These are phyloP conservation scores for Toxonevra muliebris DNA, from an alignment of 2,888 invertebrate genomes.

Conservation along the genomic window DNA sequence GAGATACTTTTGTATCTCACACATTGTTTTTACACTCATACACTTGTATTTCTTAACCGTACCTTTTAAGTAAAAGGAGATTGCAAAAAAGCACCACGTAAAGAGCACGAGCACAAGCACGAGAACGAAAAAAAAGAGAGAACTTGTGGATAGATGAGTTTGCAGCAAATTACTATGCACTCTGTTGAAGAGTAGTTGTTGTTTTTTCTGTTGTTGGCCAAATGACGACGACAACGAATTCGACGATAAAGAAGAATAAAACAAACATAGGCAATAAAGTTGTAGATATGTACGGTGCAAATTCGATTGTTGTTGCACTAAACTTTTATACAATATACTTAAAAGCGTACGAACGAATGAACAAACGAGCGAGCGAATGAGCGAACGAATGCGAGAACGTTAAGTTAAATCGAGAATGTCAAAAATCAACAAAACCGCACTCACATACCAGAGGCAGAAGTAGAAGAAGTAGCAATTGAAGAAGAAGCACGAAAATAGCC, in stretches of 20 bases:
- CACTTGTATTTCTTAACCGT: no score
- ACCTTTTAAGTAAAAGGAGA: no score
- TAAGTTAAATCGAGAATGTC: background rate
- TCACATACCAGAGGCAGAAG: background rate
- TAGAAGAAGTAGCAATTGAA: background rate
- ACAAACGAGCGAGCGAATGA: background rate
- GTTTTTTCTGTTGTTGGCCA: no score
- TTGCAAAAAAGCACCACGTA: no score
- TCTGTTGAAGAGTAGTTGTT: no score
- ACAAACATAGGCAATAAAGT: background rate
- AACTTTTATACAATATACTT: conserved; percentile 2
- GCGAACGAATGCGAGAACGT: background rate
- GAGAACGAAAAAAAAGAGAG: no score
- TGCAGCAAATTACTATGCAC: no score
- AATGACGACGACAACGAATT: no score
- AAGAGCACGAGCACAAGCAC: no score
- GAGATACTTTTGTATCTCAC: no score
- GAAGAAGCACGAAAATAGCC: background rate
- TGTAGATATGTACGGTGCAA: background rate
- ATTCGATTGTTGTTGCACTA: conserved; percentile 1
- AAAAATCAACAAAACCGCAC: conserved; percentile 15
- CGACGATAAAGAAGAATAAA: background rate
- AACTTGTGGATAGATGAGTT: no score
- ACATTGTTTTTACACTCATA: no score
- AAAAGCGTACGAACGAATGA: background rate